Percentiles rank a stretch among this genome's conserved stretches.
These are phyloP conservation scores for Otis tarda DNA, from an alignment of 2,113 vertebrate genomes.

Conservation along the genomic window DNA sequence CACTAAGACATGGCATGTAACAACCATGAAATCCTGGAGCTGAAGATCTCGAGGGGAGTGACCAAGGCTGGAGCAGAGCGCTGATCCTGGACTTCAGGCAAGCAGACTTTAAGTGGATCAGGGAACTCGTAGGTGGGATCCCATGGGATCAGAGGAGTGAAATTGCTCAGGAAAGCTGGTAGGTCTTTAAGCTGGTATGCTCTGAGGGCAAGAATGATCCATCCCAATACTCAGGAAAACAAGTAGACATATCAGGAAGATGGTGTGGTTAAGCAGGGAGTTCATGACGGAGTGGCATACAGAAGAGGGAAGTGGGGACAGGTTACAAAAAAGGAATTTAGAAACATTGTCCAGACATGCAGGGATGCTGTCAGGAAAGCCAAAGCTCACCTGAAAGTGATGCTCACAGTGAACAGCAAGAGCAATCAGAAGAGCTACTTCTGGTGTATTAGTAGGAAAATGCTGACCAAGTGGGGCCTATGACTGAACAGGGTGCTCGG, in stretches of 20 bases:
- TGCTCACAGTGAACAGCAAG: neutral
- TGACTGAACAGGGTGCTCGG: neutral
- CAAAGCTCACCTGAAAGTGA: neutral
- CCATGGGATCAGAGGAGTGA: neutral
- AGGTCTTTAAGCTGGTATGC: neutral
- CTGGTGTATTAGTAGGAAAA: neutral
- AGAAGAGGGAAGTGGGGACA: neutral
- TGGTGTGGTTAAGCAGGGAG: neutral
- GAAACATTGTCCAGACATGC: neutral
- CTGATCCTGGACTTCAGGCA: neutral
- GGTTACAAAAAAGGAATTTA: neutral
- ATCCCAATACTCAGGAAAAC: neutral
- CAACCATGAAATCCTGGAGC: neutral
- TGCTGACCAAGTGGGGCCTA: accelerated
- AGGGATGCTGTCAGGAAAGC: neutral
- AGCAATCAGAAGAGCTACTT: neutral
- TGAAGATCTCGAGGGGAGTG: neutral
- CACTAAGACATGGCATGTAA: neutral
- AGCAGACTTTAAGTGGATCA: neutral
- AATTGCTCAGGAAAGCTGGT: neutral
- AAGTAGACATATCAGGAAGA: neutral
- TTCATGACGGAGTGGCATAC: neutral
- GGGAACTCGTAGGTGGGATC: neutral
- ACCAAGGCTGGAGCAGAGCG: neutral
- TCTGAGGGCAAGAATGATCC: neutral